phyloP scores from a whole-genome alignment of 2,113 vertebrate genomes.

The Centropus unirufus region DNA sequence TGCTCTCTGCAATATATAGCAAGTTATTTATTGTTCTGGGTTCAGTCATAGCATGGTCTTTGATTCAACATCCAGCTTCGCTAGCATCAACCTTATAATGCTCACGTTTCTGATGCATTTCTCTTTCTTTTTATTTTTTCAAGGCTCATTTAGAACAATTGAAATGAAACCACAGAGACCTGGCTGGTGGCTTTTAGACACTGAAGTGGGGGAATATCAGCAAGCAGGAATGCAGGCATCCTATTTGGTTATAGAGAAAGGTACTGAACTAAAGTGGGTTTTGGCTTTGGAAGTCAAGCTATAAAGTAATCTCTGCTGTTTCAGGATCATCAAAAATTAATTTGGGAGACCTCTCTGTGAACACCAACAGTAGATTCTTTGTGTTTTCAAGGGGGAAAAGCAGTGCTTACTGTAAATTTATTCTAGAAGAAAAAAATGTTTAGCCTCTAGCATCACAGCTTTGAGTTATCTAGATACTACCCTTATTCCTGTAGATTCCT shows the following conservation, averaged over 20 bases:
- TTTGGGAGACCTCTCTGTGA: not conserved
- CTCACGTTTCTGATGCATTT: not conserved
- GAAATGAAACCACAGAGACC: conserved; percentile 91
- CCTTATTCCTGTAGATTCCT: not conserved
- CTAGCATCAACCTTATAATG: not conserved
- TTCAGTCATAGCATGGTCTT: not conserved
- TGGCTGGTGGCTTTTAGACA: conserved; percentile 92
- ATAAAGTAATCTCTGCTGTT: not conserved
- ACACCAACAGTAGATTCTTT: not conserved
- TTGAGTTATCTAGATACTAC: not conserved
- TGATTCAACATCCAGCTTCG: not conserved
- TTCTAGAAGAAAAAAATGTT: not conserved
- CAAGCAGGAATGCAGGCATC: conserved; percentile 90
- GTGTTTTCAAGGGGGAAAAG: not conserved
- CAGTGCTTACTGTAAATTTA: not conserved
- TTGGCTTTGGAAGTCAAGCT: not conserved
- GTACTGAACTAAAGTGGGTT: conserved; percentile 66
- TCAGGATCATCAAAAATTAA: not conserved
- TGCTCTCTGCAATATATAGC: not conserved
- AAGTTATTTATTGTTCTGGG: not conserved
- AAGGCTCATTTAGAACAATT: conserved; percentile 90
- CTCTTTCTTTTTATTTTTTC: conserved; percentile 31
- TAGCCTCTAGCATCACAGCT: not conserved
- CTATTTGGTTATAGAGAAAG: conserved; percentile 88
- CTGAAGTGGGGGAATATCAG: conserved; percentile 87